Base-by-base conservation (phyloP, 2,888 invertebrate species). In the Pandemis cinnamomeana region DNA sequence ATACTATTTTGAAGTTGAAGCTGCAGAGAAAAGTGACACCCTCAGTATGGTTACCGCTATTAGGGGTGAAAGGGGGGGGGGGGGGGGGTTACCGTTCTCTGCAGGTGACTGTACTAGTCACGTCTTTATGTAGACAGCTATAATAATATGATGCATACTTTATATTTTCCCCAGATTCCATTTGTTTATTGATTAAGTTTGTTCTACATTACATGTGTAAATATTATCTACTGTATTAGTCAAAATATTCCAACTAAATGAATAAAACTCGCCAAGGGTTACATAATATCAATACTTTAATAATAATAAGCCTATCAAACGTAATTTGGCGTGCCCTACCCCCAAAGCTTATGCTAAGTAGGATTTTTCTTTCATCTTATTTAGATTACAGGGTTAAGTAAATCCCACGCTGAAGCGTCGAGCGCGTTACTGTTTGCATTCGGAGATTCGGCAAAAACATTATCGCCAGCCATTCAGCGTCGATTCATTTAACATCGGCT, bases 311-410 rank as follows among this genome's bases (percentile, higher is more conserved):
- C 80, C 76, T 72, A 77, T 77, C 71, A 82, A 82, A 84, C 82
- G 75, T 84, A 82, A 84, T 85, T 84, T 83, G 80, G 81, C 81
- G 78, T 81, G 72, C 76, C 62, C 70, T 71, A 60, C 66, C 75
- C 79, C 78, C 79, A 79, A 78, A 86, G 86, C 85, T 89, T 89
- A 89, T 88, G 88, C 83, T 86, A 89, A 90, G 83, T 82, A 85
- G 86, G 85, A 86, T 86, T 84, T 81, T 83, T 80, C 84, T 87
- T 87, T 89, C 86, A 88, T 89, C 84, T 88, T 83, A 82, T 84
- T 86, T 85, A 81, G 86, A 90, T 88, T 85, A 88, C 82, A 87
- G 84, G 82, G 83, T 77, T 83, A 61, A 74, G 74, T 67, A 55
- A 70, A 71, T 62, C 67, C 71, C 41, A 61, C 46, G 67, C 20